These are phyloP conservation scores for Arvicanthis niloticus DNA, from an alignment of 2,113 vertebrate genomes.

Conservation along the genomic window DNA sequence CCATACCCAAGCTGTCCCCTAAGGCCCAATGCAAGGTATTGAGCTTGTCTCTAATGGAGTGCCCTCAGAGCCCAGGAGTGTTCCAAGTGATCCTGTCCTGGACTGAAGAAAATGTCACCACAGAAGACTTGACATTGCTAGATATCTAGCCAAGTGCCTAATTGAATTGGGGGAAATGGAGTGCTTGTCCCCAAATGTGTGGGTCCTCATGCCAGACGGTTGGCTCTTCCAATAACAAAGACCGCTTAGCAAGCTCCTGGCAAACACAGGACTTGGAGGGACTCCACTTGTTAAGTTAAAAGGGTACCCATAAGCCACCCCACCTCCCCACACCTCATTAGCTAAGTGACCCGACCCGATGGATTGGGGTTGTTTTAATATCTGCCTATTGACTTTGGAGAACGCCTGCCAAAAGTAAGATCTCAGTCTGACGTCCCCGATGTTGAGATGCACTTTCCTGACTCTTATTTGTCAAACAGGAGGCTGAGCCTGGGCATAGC, in stretches of 20 bases:
- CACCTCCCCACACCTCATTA: constrained; percentile 1
- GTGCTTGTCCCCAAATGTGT: neutral
- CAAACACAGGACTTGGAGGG: neutral
- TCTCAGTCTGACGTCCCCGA: neutral
- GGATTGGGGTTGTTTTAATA: neutral
- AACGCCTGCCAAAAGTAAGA: constrained; percentile 34
- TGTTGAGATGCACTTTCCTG: neutral
- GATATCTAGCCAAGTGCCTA: neutral
- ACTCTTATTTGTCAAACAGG: constrained; percentile 48
- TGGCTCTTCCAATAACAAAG: neutral
- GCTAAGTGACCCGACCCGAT: constrained; percentile 21
- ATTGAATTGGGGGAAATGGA: neutral
- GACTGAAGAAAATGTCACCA: neutral
- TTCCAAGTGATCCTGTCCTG: neutral
- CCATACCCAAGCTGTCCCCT: neutral
- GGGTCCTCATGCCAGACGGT: neutral
- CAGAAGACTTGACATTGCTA: neutral
- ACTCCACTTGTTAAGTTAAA: constrained; percentile 34
- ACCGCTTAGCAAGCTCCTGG: neutral
- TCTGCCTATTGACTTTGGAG: constrained; percentile 53
- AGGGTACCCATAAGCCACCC: neutral
- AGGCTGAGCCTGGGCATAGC: constrained; percentile 21
- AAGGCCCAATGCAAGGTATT: too few species aligned
- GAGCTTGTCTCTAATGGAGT: neutral
- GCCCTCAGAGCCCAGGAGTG: neutral